Conservation (phyloP, 2,113 vertebrate species). For the Origma solitaria region DNA sequence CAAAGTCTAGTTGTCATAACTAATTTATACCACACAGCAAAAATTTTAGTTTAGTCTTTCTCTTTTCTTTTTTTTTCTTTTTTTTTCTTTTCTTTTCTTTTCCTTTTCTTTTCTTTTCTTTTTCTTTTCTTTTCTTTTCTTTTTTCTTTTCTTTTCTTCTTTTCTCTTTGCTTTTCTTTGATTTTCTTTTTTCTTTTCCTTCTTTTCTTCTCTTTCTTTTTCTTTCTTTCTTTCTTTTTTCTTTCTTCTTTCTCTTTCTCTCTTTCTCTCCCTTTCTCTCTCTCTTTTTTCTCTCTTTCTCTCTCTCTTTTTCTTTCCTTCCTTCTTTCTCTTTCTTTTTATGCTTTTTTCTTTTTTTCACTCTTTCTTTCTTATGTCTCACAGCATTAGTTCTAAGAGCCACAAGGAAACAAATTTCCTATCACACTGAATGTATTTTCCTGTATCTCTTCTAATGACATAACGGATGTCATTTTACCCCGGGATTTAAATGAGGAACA, state of each 20-base stretch:
- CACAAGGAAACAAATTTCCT: background rate
- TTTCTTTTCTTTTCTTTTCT: too few relatives aligned
- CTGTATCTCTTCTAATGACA: background rate
- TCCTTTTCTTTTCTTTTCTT: fast-evolving
- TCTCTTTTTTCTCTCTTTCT: too few relatives aligned
- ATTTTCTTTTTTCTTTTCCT: fast-evolving
- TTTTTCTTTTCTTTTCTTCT: fast-evolving
- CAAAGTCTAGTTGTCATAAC: background rate
- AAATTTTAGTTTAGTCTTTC: background rate
- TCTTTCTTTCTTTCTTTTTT: too few relatives aligned
- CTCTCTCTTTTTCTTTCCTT: too few relatives aligned
- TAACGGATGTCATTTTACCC: background rate
- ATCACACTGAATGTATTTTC: background rate
- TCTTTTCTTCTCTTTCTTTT: too few relatives aligned
- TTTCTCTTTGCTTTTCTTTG: fast-evolving
- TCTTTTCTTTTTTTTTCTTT: fast-evolving
- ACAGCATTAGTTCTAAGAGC: background rate
- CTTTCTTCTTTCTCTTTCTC: fast-evolving
- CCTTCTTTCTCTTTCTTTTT: too few relatives aligned
- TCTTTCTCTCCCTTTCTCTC: too few relatives aligned
- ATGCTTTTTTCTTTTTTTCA: too few relatives aligned
- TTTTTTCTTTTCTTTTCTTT: fast-evolving
- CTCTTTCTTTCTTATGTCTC: background rate
- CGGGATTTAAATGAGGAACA: background rate
- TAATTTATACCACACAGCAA: background rate